Conservation (phyloP, 2,797 vertebrate species). For the Phalanger gymnotis region DNA sequence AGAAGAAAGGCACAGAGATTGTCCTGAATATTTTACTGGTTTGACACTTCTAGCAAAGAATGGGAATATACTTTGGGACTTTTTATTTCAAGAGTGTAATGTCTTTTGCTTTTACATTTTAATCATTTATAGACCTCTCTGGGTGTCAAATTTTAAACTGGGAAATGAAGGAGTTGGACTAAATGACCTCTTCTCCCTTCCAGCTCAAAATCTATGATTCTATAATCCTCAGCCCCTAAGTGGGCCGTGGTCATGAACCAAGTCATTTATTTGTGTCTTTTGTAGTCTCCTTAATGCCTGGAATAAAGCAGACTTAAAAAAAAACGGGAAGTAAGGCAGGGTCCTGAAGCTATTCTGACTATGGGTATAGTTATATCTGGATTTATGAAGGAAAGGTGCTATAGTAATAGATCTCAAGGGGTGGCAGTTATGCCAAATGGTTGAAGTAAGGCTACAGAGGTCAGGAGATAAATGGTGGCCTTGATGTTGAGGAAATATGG, state of each 20-base stretch:
- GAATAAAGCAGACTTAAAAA: background rate
- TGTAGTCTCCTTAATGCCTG: background rate
- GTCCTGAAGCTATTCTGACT: background rate
- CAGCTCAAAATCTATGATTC: background rate
- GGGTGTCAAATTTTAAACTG: background rate
- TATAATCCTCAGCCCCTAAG: background rate
- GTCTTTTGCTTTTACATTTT: background rate
- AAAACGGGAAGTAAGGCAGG: background rate
- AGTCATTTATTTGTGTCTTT: background rate
- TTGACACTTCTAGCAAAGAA: background rate
- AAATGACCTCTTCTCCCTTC: background rate
- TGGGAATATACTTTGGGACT: background rate
- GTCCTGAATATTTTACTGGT: background rate
- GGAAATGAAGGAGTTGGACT: background rate
- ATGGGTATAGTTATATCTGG: background rate
- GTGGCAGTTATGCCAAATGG: background rate
- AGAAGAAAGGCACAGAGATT: background rate
- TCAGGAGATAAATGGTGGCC: background rate
- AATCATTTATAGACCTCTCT: background rate
- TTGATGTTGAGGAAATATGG: background rate
- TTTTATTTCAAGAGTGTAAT: background rate
- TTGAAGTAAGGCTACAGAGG: background rate
- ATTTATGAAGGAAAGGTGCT: background rate
- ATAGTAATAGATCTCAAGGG: background rate
- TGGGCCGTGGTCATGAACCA: background rate